These are phyloP conservation scores for Carcina quercana DNA, from an alignment of 2,888 invertebrate species.

Conservation along the genomic window DNA sequence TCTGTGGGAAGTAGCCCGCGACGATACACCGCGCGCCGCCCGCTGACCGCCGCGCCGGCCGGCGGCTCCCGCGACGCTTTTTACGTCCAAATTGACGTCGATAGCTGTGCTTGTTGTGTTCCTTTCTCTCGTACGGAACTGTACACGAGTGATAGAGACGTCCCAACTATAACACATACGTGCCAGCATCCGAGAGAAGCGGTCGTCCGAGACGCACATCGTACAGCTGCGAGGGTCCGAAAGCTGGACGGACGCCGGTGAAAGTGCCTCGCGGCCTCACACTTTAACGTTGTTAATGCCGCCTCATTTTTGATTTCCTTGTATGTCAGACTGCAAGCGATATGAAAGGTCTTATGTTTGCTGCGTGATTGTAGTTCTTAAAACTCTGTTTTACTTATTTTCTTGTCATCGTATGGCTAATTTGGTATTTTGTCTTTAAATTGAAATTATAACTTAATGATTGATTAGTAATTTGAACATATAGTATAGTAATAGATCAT, in stretches of 20 bases:
- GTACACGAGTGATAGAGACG: slow-evolving; percentile 38
- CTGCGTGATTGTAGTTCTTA: background rate
- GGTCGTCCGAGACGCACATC: slow-evolving; percentile 32
- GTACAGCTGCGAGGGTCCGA: slow-evolving; percentile 41
- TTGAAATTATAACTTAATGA: no score
- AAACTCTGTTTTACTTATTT: no score
- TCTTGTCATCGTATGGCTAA: no score
- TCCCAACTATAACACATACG: slow-evolving; percentile 11
- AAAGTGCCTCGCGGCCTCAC: slow-evolving; percentile 56
- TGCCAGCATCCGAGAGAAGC: slow-evolving; percentile 10
- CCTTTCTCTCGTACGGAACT: slow-evolving; percentile 43
- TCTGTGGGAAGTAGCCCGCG: slow-evolving; percentile 59
- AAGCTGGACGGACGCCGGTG: slow-evolving; percentile 59
- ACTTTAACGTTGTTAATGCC: slow-evolving; percentile 25
- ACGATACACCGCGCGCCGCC: slow-evolving; percentile 28
- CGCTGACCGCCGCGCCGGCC: slow-evolving; percentile 24
- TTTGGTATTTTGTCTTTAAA: no score
- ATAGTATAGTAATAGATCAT: no score
- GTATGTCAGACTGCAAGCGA: background rate
- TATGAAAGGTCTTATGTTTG: background rate
- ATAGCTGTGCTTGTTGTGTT: slow-evolving; percentile 28
- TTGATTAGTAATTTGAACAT: no score
- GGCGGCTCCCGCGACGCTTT: slow-evolving; percentile 25
- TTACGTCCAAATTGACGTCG: slow-evolving; percentile 22
- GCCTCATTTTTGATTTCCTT: slow-evolving; percentile 20